These are phyloP conservation scores for Leuctra nigra DNA, from an alignment of 2,888 invertebrate genomes.

Conservation along the genomic window DNA sequence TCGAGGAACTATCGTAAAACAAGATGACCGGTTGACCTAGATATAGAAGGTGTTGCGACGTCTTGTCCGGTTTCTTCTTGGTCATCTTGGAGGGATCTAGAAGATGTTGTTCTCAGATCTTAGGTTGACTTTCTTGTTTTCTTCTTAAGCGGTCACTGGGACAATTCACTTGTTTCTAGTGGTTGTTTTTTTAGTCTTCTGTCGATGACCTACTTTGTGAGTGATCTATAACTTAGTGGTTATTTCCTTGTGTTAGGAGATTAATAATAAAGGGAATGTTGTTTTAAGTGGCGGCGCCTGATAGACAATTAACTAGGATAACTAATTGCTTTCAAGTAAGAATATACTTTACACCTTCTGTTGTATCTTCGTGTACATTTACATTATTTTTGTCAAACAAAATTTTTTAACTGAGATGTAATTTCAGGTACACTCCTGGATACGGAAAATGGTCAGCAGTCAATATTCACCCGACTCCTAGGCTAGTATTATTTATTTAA, in stretches of 20 bases:
- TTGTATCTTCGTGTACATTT: too few relatives aligned
- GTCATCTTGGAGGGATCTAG: neutral
- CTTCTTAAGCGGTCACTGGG: constrained; percentile 14
- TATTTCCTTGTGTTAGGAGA: neutral
- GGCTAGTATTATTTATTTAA: too few relatives aligned
- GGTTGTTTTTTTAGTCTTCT: neutral
- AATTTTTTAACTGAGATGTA: too few relatives aligned
- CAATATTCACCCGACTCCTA: too few relatives aligned
- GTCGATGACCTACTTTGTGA: neutral
- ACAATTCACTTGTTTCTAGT: constrained; percentile 11
- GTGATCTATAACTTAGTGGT: neutral
- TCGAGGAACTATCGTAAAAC: neutral
- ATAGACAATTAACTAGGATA: too few relatives aligned
- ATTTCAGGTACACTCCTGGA: too few relatives aligned
- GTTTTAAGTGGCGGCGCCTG: too few relatives aligned
- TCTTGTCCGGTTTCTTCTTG: neutral
- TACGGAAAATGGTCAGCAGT: too few relatives aligned
- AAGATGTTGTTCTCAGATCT: neutral
- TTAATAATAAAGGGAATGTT: too few relatives aligned
- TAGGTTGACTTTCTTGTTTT: constrained; percentile 13
- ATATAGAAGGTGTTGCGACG: neutral
- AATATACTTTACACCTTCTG: too few relatives aligned
- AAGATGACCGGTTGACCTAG: constrained; percentile 6
- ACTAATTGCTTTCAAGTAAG: too few relatives aligned
- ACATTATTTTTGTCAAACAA: too few relatives aligned